These are phyloP conservation scores for Epizoanthus fatuus DNA, from an alignment of 92 coral and sea anemone genomes.

Conservation along the genomic window DNA sequence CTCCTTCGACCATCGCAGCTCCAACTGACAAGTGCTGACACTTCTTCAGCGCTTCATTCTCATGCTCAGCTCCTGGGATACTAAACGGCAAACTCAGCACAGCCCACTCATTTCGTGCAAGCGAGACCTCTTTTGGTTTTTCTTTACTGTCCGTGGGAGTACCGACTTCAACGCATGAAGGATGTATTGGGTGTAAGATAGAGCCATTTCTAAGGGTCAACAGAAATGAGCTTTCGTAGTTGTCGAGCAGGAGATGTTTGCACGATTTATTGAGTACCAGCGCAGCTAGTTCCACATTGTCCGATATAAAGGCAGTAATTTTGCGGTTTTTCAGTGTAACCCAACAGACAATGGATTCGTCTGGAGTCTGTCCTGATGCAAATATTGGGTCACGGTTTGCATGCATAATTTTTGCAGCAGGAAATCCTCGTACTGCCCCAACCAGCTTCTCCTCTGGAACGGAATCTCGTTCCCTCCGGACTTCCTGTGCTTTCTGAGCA, in stretches of 20 bases:
- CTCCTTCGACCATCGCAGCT: background rate
- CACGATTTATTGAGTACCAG: background rate
- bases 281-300: background rate
- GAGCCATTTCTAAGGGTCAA: slow-evolving; percentile 13
- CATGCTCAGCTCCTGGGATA: slow-evolving; percentile 5
- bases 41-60: slow-evolving; percentile 25
- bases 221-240: slow-evolving; percentile 2
- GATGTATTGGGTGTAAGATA: background rate
- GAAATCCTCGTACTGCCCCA: slow-evolving; percentile 5
- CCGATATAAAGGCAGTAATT: background rate
- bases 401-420: background rate
- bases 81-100: background rate
- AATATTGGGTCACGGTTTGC: slow-evolving; percentile 2
- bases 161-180: slow-evolving; percentile 4
- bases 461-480: slow-evolving; percentile 17
- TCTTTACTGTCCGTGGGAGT: background rate
- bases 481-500: background rate
- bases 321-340: background rate
- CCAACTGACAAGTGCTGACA: slow-evolving; percentile 1
- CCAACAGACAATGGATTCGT: background rate
- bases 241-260: background rate
- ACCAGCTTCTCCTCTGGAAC: slow-evolving; percentile 17
- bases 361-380: slow-evolving; percentile 10
- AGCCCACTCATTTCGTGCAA: slow-evolving; percentile 1
- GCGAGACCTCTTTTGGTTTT: background rate